A percentile compares a stretch with the other conserved stretches of the same genome.
Evolutionary conservation across 2,113 vertebrate species (phyloP).

Genomic region (Malurus alboscapulatus): DNA sequence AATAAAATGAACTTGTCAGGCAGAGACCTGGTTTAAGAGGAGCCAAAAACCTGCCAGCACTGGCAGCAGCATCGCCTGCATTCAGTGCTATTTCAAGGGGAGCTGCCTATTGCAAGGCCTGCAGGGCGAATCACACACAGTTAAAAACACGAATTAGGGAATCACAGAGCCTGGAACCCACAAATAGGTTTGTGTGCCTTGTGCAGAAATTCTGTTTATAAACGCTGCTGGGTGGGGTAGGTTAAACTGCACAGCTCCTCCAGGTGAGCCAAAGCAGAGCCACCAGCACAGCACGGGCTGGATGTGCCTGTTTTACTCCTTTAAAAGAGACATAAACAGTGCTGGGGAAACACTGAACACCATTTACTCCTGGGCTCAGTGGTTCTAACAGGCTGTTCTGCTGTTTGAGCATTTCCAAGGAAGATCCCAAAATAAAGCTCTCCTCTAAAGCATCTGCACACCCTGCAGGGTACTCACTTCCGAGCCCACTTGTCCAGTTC

Average conservation of each 20-base stretch:
- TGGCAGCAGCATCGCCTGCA: neutral
- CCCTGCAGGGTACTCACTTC: slow-evolving; percentile 70
- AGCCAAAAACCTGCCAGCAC: neutral
- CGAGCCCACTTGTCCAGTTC: slow-evolving; percentile 93
- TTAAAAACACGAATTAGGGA: neutral
- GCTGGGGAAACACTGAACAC: neutral
- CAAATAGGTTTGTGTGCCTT: neutral
- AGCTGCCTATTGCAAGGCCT: neutral
- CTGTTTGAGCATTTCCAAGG: neutral
- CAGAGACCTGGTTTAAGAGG: neutral
- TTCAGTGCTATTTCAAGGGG: neutral
- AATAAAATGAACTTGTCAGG: neutral
- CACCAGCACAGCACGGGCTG: accelerated
- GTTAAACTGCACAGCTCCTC: neutral
- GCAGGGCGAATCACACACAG: neutral
- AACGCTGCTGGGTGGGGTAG: neutral
- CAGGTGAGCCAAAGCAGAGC: neutral
- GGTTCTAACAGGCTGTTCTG: neutral
- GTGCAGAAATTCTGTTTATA: neutral
- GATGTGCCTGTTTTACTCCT: neutral
- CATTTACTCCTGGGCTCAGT: neutral
- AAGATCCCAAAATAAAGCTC: neutral
- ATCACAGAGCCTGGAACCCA: neutral
- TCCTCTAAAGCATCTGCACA: neutral
- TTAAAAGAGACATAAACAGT: neutral